A percentile compares a stretch with the other conserved stretches of the same genome.
These are phyloP conservation scores for Sphinx pinastri DNA, from an alignment of 2,888 invertebrate species.

Conservation along the genomic window DNA sequence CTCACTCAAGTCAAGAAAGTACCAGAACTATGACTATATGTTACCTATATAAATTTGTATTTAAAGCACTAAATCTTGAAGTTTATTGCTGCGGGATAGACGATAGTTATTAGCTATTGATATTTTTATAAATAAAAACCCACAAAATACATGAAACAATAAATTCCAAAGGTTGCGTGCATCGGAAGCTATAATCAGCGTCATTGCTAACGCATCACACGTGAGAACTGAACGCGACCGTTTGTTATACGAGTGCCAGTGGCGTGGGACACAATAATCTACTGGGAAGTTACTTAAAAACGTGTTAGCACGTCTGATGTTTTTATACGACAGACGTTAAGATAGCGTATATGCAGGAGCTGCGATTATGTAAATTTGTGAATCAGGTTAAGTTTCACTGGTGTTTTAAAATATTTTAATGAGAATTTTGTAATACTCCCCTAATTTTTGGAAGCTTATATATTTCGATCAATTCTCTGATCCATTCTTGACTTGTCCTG, in stretches of 20 bases:
- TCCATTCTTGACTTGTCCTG: too few species aligned
- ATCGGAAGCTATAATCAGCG: conserved; percentile 26
- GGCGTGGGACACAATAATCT: conserved; percentile 7
- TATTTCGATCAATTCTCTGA: too few species aligned
- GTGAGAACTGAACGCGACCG: conserved; percentile 22
- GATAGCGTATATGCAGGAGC: not conserved
- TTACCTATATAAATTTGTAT: too few species aligned
- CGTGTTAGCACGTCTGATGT: not conserved
- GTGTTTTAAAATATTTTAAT: too few species aligned
- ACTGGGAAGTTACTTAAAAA: conserved; percentile 11
- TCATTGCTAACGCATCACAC: conserved; percentile 37
- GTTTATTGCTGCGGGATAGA: too few species aligned
- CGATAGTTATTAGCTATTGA: too few species aligned
- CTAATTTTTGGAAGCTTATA: too few species aligned
- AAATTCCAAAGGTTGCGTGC: conserved; percentile 8
- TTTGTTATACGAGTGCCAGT: conserved; percentile 3
- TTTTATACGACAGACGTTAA: not conserved
- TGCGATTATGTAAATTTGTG: not conserved
- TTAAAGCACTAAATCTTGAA: too few species aligned
- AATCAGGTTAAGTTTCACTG: not conserved
- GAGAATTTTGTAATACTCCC: too few species aligned
- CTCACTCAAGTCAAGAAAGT: too few species aligned
- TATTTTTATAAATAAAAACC: not conserved
- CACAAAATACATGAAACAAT: not conserved
- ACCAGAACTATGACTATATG: too few species aligned